Evolutionary conservation across 2,888 invertebrate genomes (phyloP), one percentile per base, ranked within the genome.

Genomic region (Thecocarcelia acutangulata): DNA sequence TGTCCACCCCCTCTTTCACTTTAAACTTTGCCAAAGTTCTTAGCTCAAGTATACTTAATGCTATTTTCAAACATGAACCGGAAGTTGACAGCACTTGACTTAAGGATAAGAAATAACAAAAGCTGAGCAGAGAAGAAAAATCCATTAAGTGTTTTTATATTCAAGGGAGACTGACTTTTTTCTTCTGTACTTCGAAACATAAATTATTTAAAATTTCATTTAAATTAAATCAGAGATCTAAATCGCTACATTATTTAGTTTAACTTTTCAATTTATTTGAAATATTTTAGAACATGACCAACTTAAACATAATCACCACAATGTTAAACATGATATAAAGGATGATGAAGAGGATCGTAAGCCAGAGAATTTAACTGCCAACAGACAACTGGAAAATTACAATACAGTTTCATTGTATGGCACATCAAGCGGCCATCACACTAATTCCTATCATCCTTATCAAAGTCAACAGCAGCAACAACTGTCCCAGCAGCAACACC

Each of bases 321-420:
- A 48, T 87, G 85, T 61, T n/a, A 91, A 91, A 83, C 91, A 92
- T 85, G 93, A 93, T 89, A 91, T 93, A 61, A 93, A 94, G 88
- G 94, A 94, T 83, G 89, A 89, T 83, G 85, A 86, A 13, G 95
- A 95, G 90, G 94, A 95, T 90, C 92, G 95, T 81, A 94, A 95
- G 91, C 93, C 92, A 80, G 93, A 92, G 46, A 88, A 88, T 80
- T 83, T 88, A 73, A 74, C 87, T 42, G 74, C 77, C 54, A 40
- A 59, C 54, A 82, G 82, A 78, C 82, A 82, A 61, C 54, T 82
- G 74, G 82, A 82, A 70, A 82, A 82, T 82, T 28, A 85, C 72
- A 56, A 50, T 73, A 79, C 84, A 54, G 82, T 78, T 19, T 74
- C 82, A 48, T 78, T 82, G 46, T 82, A 82, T 54, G 82, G 79